Evolutionary conservation across 2,888 invertebrate species (phyloP), one percentile per base, ranked within the genome.

Genomic region (Eugnorisma glareosa): DNA sequence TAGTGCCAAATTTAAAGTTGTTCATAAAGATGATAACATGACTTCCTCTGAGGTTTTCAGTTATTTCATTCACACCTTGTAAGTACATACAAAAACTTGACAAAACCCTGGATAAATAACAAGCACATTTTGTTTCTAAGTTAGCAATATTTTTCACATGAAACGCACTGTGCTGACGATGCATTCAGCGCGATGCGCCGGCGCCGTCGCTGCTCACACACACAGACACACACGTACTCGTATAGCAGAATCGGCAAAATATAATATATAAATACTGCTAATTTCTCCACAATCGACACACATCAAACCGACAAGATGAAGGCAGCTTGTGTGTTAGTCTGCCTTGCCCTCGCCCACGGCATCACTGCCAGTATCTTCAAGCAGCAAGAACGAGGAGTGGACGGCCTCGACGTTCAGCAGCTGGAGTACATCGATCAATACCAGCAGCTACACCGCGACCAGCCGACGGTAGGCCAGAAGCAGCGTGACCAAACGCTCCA

Each of bases 361-460:
- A 89, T 91, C 84, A 89, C 92, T 83, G 95, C 92, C 88, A 93
- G 91, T 89, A 94, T 96, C 92, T 94, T 96, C 92, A 91, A 93
- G 61, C 89, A 90, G 35, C 90, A 87, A 72, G 87, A 88, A 48
- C 93, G 90, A 15, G 81, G 80, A 54, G 79, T 89, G 84, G 91
- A 93, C 54, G 86, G 80, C 78, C 84, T 93, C 70, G 89, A 90
- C 76, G 89, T 91, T 73, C 86, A 93, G 57, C 91, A 91, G 21
- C 82, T 91, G 76, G 92, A 93, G 69, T 90, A 90, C 88, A 90
- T 91, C 73, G 85, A 89, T 73, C 84, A 89, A 79, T 81, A 88
- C 64, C 80, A 84, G 48, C 82, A 77, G 72, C 79, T 82, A 51
- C 84, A 82, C 61, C 83, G 81, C 73, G 82, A 85, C 69, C 85